Evolutionary conservation across 2,888 invertebrate species (phyloP), one percentile per base, ranked within the genome.

Genomic region (Pseudolycoriella hygida): DNA sequence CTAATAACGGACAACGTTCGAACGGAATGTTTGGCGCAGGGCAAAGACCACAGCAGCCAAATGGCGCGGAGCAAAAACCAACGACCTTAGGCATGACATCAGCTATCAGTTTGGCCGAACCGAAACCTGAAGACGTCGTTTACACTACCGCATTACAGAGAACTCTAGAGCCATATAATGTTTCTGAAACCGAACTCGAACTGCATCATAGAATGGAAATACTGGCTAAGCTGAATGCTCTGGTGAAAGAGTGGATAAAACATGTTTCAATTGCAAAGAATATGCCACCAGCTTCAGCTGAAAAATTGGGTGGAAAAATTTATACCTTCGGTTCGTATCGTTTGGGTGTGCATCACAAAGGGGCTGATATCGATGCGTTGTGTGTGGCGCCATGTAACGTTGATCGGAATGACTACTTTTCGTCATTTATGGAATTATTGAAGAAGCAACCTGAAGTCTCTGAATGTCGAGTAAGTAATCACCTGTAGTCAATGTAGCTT

Each of bases 271-370:
- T 86, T 46, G 72, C 80, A 52, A 82, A 87, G 66, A 93, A 93
- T 64, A 88, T 97, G 80, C 94, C 97, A 5, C 79, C 81, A 46
- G 83, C 77, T 53, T 80, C 89, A 1, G 88, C 90, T 2, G 89
- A 90, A 46, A 79, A 80, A 52, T 85, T 96, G 47, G 96, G 97
- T 17, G 98, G 98, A 3, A 96, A 96, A 68, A 92, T 98, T 49
- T 98, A 92, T 60, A 98, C 97, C n/a, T 99, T 98, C 66, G 98
- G 98, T 40, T 97, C 97, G 46, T 98, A 97, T 62, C 72, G 89
- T 52, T 73, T 87, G 53, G 87, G 98, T 55, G 97, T 97, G 6
- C 96, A 96, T 62, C 92, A 92, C 56, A 82, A 87, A 67, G 97
- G 97, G 31, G 97, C 97, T 50, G 98, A 98, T 72, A 98, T 99